A percentile compares a stretch with the other conserved stretches of the same genome.
These are phyloP conservation scores for Muntiacus muntjak DNA, from an alignment of 2,113 vertebrate genomes.

Conservation along the genomic window DNA sequence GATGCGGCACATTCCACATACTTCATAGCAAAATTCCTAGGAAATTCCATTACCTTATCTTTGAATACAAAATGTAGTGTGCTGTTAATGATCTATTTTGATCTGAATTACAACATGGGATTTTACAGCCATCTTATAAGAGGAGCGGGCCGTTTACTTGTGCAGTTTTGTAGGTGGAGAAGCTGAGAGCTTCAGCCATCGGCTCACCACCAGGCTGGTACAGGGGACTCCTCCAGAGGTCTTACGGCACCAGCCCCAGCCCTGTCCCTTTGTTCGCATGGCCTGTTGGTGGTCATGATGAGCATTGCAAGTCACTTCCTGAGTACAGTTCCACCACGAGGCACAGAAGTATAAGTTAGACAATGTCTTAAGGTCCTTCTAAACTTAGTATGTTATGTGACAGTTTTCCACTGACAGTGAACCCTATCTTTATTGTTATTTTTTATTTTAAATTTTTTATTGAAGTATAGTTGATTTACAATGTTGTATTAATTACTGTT, in stretches of 20 bases:
- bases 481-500: neutral
- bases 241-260: neutral
- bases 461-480: neutral
- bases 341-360: neutral
- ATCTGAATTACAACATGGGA: neutral
- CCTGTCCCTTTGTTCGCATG: neutral
- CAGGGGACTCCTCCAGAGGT: neutral
- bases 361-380: neutral
- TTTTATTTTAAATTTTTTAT: neutral
- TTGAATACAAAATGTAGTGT: neutral
- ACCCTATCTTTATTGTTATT: neutral
- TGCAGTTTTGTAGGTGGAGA: neutral
- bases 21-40: neutral
- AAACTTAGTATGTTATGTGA: neutral
- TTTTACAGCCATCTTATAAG: neutral
- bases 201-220: neutral
- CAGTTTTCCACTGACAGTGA: neutral
- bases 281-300: neutral
- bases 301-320: neutral
- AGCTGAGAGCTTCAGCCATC: neutral
- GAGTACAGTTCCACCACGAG: neutral
- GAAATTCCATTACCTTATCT: conserved; percentile 36
- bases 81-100: neutral
- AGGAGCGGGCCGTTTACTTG: neutral
- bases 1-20: neutral